Conservation (phyloP, 2,888 invertebrate species). For the Andrena dorsata region DNA sequence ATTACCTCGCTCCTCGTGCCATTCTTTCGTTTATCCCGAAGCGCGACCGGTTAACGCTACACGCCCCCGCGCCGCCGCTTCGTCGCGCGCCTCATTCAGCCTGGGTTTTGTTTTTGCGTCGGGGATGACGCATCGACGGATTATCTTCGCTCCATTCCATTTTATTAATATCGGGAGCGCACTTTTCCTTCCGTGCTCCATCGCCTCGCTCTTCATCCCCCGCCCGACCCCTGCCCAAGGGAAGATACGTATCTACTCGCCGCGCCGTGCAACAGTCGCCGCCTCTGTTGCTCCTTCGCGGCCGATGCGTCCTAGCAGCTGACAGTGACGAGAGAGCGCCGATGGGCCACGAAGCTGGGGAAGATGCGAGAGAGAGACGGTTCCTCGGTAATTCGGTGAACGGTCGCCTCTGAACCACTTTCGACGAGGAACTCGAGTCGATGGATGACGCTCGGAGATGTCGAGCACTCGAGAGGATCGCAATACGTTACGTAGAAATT, state of each 20-base stretch:
- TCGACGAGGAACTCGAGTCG: background rate
- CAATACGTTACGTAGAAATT: too few relatives aligned
- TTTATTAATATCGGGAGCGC: slow-evolving; percentile 55
- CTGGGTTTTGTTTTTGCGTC: slow-evolving; percentile 39
- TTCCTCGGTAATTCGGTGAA: slow-evolving; percentile 2
- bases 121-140: slow-evolving; percentile 57
- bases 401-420: background rate
- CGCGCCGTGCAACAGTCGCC: background rate
- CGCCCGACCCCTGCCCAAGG: background rate
- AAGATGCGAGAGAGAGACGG: slow-evolving; percentile 19
- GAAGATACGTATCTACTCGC: slow-evolving; percentile 21
- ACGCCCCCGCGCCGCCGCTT: slow-evolving; percentile 1
- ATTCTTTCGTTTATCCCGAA: slow-evolving; percentile 54
- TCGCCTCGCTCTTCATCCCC: background rate
- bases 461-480: too few relatives aligned
- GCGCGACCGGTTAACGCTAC: slow-evolving; percentile 35
- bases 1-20: slow-evolving; percentile 60
- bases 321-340: slow-evolving; percentile 45
- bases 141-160: slow-evolving; percentile 53
- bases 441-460: background rate
- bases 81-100: slow-evolving; percentile 28
- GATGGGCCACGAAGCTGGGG: slow-evolving; percentile 32
- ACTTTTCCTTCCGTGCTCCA: slow-evolving; percentile 37
- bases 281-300: slow-evolving; percentile 32
- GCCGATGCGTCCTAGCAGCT: slow-evolving; percentile 30